Conservation (phyloP, 2,888 invertebrate species). For the Pyrrhia umbra region DNA sequence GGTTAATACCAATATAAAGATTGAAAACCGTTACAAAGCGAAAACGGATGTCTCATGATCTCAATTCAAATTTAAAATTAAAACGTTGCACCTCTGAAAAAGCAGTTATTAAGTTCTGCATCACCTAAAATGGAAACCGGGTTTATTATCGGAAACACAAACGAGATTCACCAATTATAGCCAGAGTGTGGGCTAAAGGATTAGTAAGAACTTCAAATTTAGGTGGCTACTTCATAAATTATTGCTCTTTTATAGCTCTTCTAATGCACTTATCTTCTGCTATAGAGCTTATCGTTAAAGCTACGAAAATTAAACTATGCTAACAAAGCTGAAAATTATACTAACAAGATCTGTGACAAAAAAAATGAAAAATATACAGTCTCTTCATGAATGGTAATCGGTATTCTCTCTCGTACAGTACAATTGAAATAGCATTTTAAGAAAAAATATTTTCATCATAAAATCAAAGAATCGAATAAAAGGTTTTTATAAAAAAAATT, state of each 20-base stretch:
- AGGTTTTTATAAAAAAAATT: no score
- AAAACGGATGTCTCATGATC: slow-evolving; percentile 42
- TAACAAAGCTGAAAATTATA: no score
- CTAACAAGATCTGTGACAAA: no score
- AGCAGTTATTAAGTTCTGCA: slow-evolving; percentile 60
- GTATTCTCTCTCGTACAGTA: no score
- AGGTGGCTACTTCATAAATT: slow-evolving; percentile 17
- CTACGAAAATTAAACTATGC: no score
- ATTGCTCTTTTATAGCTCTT: slow-evolving; percentile 17
- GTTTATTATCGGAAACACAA: slow-evolving; percentile 73
- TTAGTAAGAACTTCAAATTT: slow-evolving; percentile 63
- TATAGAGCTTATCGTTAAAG: not conserved
- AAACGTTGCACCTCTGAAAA: slow-evolving; percentile 58
- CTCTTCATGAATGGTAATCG: slow-evolving; percentile 3
- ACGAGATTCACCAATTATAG: slow-evolving; percentile 77
- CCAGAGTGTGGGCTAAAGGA: slow-evolving; percentile 76
- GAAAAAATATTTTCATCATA: no score
- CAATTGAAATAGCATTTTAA: no score
- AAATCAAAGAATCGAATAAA: no score
- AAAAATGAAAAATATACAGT: slow-evolving; percentile 13
- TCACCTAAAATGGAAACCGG: slow-evolving; percentile 76
- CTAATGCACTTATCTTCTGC: not conserved
- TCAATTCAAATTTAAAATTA: slow-evolving; percentile 27
- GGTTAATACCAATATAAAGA: slow-evolving; percentile 12
- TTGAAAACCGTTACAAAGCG: slow-evolving; percentile 51